phyloP scores from a whole-genome alignment of 2,113 vertebrate genomes.

The Puntigrus tetrazona region DNA sequence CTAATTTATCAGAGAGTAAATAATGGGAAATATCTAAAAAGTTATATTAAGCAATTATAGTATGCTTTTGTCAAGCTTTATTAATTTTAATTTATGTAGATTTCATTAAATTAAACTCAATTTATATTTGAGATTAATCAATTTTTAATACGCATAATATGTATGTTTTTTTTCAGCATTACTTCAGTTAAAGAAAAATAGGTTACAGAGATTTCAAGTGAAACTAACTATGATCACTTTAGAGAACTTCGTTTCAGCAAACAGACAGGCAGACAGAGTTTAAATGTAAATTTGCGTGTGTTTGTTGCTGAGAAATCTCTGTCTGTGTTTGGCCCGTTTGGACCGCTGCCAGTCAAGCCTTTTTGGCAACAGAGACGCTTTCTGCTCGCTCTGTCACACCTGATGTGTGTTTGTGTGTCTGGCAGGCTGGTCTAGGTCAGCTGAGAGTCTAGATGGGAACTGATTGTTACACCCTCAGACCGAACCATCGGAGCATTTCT shows the following conservation, averaged over 20 bases:
- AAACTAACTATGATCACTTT: neutral
- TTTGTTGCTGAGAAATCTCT: neutral
- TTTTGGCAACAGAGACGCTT: neutral
- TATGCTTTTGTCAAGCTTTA: too few relatives aligned
- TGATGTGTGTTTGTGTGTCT: slow-evolving; percentile 39
- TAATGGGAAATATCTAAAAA: too few relatives aligned
- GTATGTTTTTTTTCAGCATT: too few relatives aligned
- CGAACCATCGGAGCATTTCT: slow-evolving; percentile 13
- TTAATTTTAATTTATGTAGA: too few relatives aligned
- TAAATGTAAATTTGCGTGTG: neutral
- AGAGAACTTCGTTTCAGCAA: neutral
- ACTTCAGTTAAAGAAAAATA: too few relatives aligned
- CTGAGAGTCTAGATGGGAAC: slow-evolving; percentile 52
- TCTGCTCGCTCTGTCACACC: slow-evolving; percentile 39
- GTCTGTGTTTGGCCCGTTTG: slow-evolving; percentile 15
- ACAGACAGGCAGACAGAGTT: neutral
- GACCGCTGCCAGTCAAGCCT: slow-evolving; percentile 8
- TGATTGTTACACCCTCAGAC: slow-evolving; percentile 46
- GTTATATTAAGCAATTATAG: too few relatives aligned
- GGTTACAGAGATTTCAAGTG: too few relatives aligned
- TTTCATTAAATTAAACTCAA: too few relatives aligned
- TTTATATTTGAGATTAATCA: too few relatives aligned
- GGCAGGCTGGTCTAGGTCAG: slow-evolving; percentile 45
- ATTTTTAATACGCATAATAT: too few relatives aligned
- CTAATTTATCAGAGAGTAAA: too few relatives aligned